Evolutionary conservation across 2,888 invertebrate species (phyloP), one percentile per base, ranked within the genome.

Genomic region (Drosophila paranaensis): DNA sequence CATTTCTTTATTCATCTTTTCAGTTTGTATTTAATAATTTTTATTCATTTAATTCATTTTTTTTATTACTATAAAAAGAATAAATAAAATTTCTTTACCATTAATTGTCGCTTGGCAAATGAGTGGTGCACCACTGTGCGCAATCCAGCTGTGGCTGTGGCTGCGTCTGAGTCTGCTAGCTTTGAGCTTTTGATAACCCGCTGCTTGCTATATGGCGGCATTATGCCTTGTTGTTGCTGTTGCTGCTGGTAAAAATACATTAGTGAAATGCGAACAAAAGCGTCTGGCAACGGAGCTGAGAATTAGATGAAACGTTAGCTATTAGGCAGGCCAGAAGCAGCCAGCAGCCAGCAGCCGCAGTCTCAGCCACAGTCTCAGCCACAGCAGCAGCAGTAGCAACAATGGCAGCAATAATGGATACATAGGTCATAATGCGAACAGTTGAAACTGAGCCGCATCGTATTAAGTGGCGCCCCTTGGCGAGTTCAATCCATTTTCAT

Each of bases 221-320:
- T 82, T 81, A 78, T 78, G 71, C 72, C 64, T 66, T 71, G 16
- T 43, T 43, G 30, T 30, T 60, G 56, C 37, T 71, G 16, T 43
- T 43, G 30, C 20, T 60, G 56, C 37, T 67, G 84, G 69, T 65
- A 56, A 81, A 75, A 84, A 81, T 78, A 84, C 82, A 87, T 82
- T 87, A 87, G 82, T 78, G 66, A 74, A 87, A 74, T 78, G 81
- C 77, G 42, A 77, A 77, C 84, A 81, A 82, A 81, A 74, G 81
- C 75, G 54, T 51, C 63, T 76, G 63, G 60, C 82, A 63, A 63
- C 62, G 65, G 35, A 46, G 61, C 74, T 25, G 48, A 64, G 83
- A 82, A 82, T 86, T 80, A 72, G 77, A 64, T 58, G 68, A 63
- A 78, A 74, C 50, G 74, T 56, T 71, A 60, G 64, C 71, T 74